phyloP scores from a whole-genome alignment of 2,797 vertebrate species.

The Meda fulgida region DNA sequence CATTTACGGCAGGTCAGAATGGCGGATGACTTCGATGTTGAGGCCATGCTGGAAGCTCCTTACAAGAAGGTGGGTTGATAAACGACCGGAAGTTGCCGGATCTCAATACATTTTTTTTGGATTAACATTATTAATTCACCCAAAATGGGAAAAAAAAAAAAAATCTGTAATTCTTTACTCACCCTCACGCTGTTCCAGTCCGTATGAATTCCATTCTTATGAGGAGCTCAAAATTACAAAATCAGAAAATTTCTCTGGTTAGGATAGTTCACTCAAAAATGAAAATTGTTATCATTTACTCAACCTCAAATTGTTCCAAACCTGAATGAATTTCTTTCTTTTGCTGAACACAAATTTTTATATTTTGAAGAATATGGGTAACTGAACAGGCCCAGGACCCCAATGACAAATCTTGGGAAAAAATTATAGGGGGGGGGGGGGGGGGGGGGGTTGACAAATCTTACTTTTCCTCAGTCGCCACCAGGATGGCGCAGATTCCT shows the following conservation, averaged over 20 bases:
- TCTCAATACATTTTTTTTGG: slow-evolving; percentile 59
- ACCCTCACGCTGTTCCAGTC: background rate
- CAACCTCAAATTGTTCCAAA: background rate
- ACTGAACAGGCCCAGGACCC: background rate
- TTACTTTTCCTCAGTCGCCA: slow-evolving; percentile 70
- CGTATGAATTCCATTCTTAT: background rate
- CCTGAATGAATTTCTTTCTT: background rate
- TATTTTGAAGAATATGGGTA: no score
- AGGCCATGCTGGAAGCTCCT: slow-evolving; percentile 99
- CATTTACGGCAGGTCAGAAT: slow-evolving; percentile 77
- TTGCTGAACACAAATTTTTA: background rate
- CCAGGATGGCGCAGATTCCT: slow-evolving; percentile 75
- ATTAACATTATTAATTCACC: slow-evolving; percentile 48
- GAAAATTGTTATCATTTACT: background rate
- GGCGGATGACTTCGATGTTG: slow-evolving; percentile 99
- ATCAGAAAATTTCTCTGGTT: background rate
- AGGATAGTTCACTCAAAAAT: background rate
- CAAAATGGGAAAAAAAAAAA: slow-evolving; percentile 76
- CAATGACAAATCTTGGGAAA: background rate
- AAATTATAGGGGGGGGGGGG: no score
- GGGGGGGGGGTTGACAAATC: no score
- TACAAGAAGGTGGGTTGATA: slow-evolving; percentile 94
- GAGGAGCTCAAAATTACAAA: background rate
- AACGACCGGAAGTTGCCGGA: slow-evolving; percentile 64
- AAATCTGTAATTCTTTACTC: slow-evolving; percentile 78